Percentiles rank a stretch among this genome's conserved stretches.
Conservation (phyloP, 2,888 invertebrate genomes). For the Acanthosepion esculentum region DNA sequence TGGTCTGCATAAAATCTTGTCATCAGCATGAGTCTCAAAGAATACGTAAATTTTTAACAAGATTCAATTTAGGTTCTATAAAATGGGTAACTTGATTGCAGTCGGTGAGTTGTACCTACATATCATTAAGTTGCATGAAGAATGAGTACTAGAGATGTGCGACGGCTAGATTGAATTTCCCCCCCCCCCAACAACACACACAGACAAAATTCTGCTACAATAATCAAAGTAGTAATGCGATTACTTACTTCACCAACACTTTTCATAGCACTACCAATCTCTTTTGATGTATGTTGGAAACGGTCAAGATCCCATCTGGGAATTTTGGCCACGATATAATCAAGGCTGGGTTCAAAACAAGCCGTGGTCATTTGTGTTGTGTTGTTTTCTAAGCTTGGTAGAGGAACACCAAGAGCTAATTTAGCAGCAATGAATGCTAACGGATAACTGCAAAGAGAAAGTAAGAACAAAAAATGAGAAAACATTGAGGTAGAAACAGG, state of each 20-base stretch:
- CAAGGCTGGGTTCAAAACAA: slow-evolving; percentile 72
- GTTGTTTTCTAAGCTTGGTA: slow-evolving; percentile 67
- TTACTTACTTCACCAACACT: slow-evolving; percentile 70
- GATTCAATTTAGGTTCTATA: no score
- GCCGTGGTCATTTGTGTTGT: slow-evolving; percentile 69
- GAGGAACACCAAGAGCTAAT: slow-evolving; percentile 65
- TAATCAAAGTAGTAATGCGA: no score
- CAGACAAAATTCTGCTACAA: no score
- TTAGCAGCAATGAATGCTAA: slow-evolving; percentile 73
- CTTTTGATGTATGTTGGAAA: slow-evolving; percentile 64
- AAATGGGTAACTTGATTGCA: no score
- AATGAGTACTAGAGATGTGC: no score
- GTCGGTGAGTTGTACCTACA: no score
- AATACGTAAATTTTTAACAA: no score
- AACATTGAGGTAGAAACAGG: background rate
- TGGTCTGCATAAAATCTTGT: no score
- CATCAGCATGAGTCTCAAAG: no score
- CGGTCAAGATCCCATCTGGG: slow-evolving; percentile 72
- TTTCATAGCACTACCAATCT: slow-evolving; percentile 72
- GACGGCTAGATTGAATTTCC: no score
- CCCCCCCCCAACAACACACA: no score
- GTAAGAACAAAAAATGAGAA: background rate
- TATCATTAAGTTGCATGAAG: no score
- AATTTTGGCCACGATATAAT: slow-evolving; percentile 72
- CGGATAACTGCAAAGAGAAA: slow-evolving; percentile 63